phyloP scores from a whole-genome alignment of 2,113 vertebrate genomes.

The Poecile atricapillus region DNA sequence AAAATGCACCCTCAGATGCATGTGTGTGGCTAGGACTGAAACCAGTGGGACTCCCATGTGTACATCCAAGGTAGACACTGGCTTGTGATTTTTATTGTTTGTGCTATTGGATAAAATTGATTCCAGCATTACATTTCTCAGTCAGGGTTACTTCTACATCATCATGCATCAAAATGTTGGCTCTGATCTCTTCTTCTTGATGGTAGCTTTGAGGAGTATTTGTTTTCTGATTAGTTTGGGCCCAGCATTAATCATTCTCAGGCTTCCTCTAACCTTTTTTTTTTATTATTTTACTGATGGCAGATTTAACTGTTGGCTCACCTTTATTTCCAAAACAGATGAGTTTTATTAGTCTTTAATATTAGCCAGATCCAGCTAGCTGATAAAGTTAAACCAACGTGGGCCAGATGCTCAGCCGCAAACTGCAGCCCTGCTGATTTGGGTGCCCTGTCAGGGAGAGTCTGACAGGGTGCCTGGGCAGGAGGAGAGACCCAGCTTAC shows the following conservation, averaged over 20 bases:
- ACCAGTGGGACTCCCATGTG: neutral
- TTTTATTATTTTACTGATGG: conserved; percentile 30
- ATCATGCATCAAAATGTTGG: conserved; percentile 60
- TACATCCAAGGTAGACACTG: conserved; percentile 12
- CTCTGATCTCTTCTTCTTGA: conserved; percentile 26
- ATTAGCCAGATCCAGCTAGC: conserved; percentile 30
- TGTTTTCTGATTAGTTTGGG: conserved; percentile 43
- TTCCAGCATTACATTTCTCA: conserved; percentile 22
- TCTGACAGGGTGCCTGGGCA: accelerated
- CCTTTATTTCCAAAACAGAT: conserved; percentile 48
- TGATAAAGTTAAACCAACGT: neutral
- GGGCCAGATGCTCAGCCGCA: neutral
- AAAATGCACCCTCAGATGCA: conserved; percentile 15
- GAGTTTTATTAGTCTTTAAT: conserved; percentile 39
- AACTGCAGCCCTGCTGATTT: neutral
- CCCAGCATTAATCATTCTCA: conserved; percentile 52
- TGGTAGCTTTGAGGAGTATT: conserved; percentile 49
- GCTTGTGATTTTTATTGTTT: conserved; percentile 50
- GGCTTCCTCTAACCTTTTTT: neutral
- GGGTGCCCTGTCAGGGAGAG: neutral
- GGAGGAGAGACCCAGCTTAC: neutral
- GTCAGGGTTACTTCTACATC: conserved; percentile 30
- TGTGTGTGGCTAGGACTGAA: conserved; percentile 53
- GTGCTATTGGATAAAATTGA: conserved; percentile 30
- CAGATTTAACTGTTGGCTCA: conserved; percentile 49